These are phyloP conservation scores for Marmota monax DNA, from an alignment of 2,113 vertebrate species.

Conservation along the genomic window DNA sequence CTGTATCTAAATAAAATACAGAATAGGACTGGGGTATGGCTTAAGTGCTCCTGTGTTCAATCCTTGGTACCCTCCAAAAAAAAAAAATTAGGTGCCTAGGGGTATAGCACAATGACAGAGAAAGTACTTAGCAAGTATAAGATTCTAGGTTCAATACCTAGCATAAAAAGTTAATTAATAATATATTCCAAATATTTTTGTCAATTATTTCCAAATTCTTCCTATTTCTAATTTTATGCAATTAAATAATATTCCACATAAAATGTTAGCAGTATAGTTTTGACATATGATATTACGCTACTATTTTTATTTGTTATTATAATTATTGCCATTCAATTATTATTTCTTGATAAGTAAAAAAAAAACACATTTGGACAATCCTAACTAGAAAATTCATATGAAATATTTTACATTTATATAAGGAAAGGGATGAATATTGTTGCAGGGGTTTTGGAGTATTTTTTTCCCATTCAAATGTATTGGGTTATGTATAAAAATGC, in stretches of 20 bases:
- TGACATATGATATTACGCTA: not conserved
- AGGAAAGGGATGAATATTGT: not conserved
- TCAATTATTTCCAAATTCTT: not conserved
- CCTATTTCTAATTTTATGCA: not conserved
- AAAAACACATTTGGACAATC: not conserved
- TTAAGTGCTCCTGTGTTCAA: too few species aligned
- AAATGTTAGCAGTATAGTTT: not conserved
- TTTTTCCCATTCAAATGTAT: not conserved
- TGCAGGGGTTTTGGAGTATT: not conserved
- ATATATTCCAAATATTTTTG: not conserved
- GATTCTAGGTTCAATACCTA: not conserved
- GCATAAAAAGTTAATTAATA: not conserved
- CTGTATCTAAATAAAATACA: too few species aligned
- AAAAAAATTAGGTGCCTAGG: not conserved
- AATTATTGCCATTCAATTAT: not conserved
- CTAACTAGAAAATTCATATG: not conserved
- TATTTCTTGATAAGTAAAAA: slow-evolving; percentile 5
- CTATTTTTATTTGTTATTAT: not conserved
- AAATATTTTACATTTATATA: not conserved
- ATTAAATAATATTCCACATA: not conserved
- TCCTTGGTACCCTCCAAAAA: not conserved
- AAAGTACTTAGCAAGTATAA: not conserved
- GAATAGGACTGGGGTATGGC: too few species aligned
- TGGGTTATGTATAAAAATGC: not conserved
- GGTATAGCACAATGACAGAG: not conserved